These are phyloP conservation scores for Trachelus tabidus DNA, from an alignment of 2,888 invertebrate genomes.

Conservation along the genomic window DNA sequence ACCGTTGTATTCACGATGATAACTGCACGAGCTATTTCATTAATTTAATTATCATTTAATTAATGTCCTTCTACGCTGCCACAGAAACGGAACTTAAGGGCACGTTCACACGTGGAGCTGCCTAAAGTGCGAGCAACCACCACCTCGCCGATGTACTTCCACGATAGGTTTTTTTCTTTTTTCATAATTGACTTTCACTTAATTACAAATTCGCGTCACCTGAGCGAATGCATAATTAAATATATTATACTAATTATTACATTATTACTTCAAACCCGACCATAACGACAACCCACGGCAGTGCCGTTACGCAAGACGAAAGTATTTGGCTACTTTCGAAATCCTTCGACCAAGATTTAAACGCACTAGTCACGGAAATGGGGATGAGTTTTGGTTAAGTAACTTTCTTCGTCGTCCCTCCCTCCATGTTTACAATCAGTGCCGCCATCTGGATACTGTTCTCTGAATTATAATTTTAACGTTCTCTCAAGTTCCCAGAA, in stretches of 20 bases:
- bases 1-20: too few species aligned
- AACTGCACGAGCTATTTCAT: too few species aligned
- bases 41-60: constrained; percentile 1
- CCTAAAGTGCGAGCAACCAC: background rate
- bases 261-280: constrained; percentile 30
- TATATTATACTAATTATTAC: constrained; percentile 41
- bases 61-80: background rate
- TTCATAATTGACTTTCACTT: constrained; percentile 58
- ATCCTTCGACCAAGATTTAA: constrained; percentile 16
- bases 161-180: background rate
- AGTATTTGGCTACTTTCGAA: constrained; percentile 16
- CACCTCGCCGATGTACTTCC: background rate
- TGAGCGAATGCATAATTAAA: constrained; percentile 38
- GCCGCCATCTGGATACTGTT: background rate
- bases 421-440: background rate
- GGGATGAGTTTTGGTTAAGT: constrained; percentile 23
- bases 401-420: constrained; percentile 16
- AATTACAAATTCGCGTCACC: constrained; percentile 47
- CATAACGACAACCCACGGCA: constrained; percentile 15
- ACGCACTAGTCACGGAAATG: constrained; percentile 9
- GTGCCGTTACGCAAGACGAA: background rate
- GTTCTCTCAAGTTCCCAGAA: constrained; percentile 28
- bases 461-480: constrained; percentile 27
- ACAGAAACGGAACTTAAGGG: constrained; percentile 12
- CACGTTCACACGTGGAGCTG: background rate